A percentile compares a stretch with the other conserved stretches of the same genome.
Conservation (phyloP, 1,140 invertebrate species). For the Aphelinus certus region DNA sequence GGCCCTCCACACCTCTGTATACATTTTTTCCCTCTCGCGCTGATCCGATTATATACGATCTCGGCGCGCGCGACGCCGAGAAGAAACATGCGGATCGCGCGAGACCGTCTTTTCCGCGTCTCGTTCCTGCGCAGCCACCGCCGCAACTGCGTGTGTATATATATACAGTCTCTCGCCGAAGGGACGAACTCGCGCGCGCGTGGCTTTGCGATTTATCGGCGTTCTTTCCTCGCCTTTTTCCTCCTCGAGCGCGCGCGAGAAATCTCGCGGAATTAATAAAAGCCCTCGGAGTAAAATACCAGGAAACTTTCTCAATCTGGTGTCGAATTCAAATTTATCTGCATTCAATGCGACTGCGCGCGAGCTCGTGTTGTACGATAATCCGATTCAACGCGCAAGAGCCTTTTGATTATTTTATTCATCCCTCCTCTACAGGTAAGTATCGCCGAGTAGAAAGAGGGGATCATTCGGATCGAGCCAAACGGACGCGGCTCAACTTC, state of each 20-base stretch:
- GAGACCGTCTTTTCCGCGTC: neutral
- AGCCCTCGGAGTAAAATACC: slow-evolving; percentile 27
- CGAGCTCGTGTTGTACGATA: neutral
- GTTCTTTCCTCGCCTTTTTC: slow-evolving; percentile 32
- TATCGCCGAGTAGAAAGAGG: too few relatives aligned
- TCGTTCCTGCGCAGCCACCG: slow-evolving; percentile 8
- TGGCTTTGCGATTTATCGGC: slow-evolving; percentile 38
- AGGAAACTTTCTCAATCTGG: slow-evolving; percentile 33
- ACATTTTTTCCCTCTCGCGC: slow-evolving; percentile 9
- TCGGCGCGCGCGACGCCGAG: slow-evolving; percentile 14
- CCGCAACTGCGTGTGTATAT: neutral
- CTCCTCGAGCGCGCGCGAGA: slow-evolving; percentile 1
- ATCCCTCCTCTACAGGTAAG: too few relatives aligned
- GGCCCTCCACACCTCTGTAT: slow-evolving; percentile 15
- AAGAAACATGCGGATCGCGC: slow-evolving; percentile 26
- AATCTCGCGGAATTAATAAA: slow-evolving; percentile 35
- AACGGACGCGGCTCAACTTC: too few relatives aligned
- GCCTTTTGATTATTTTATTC: neutral
- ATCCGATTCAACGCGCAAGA: slow-evolving; percentile 8
- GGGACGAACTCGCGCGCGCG: slow-evolving; percentile 28
- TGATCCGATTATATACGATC: slow-evolving; percentile 39
- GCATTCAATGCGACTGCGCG: slow-evolving; percentile 14
- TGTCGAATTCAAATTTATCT: slow-evolving; percentile 37
- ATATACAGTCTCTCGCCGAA: neutral
- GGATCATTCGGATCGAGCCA: too few relatives aligned